phyloP scores from a whole-genome alignment of 1,140 invertebrate genomes.

The Alviniconcha marisindica region DNA sequence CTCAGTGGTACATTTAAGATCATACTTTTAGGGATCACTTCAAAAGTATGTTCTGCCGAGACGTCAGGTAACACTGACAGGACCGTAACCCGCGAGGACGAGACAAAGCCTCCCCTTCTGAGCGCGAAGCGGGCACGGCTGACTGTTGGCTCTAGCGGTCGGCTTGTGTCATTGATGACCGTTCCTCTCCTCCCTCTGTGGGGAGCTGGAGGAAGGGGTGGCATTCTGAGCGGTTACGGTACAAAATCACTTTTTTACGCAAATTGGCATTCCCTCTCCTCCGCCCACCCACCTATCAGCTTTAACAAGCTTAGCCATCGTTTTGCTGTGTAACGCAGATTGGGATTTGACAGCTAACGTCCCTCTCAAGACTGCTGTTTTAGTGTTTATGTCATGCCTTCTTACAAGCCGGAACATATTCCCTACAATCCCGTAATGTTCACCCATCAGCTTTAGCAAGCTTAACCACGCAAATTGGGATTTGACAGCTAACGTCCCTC shows the following conservation, averaged over 20 bases:
- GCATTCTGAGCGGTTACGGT: slow-evolving; percentile 28
- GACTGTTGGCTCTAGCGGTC: neutral
- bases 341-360: too few species aligned
- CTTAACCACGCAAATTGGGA: too few species aligned
- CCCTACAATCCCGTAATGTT: too few species aligned
- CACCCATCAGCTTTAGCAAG: too few species aligned
- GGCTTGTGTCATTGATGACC: neutral
- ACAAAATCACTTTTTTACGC: neutral
- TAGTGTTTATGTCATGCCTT: too few species aligned
- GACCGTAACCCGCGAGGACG: slow-evolving; percentile 3
- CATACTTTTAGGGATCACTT: slow-evolving; percentile 29
- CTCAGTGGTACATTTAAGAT: neutral
- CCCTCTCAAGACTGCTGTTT: too few species aligned
- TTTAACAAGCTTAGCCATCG: too few species aligned
- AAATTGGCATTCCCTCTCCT: too few species aligned
- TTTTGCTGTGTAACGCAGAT: too few species aligned
- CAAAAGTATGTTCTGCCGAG: slow-evolving; percentile 21
- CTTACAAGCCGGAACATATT: too few species aligned
- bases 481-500: too few species aligned
- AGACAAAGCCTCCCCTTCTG: neutral
- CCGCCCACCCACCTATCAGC: too few species aligned
- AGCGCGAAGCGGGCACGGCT: slow-evolving; percentile 21
- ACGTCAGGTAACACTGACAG: slow-evolving; percentile 23
- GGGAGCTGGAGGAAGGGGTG: slow-evolving; percentile 28
- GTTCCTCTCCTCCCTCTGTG: slow-evolving; percentile 2